Base-by-base conservation (phyloP, 2,797 vertebrate genomes). In the Megaceryle alcyon region DNA sequence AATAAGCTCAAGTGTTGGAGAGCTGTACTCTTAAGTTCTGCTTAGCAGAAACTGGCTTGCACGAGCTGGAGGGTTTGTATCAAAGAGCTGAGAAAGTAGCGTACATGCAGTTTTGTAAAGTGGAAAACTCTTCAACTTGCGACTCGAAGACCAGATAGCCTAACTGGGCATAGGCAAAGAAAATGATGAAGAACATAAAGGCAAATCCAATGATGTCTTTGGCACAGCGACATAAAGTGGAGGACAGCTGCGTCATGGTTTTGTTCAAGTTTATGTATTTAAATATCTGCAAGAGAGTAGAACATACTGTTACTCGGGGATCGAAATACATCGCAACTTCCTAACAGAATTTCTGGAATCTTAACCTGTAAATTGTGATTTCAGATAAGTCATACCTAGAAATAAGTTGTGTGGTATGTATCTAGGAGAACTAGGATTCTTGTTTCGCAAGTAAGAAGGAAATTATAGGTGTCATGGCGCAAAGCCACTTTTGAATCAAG, bases 181-280 rank as follows among this genome's bases (percentile, higher is more conserved):
- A 98, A 93, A 98, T 87, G 33, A 97, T 98, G 82, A 98, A 98
- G 96, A 98, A 98, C 96, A 98, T 98, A 82, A 98, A 53, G 66
- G 97, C 95, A 94, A 98, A 98, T 90, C 98, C 98, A 69, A 95
- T 87, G 72, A 98, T 95, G 81, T 98, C 97, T 94, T 97, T 98
- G 92, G 98, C 96, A 93, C 98, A 98, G 84, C 96, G 97, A 65
- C 96, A 97, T 51, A 98, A 90, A 14, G 98, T 98, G 46, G 97
- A 97, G n/a, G 97, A 97, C 66, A 98, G 88, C 78, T 97, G 97
- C 12, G 80, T 97, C 97, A 98, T 97, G 44, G 98, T 98, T 94
- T 96, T 97, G 90, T 97, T 98, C 86, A 98, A 97, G 66, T 79
- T 97, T 70, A 98, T 77, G 11, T 97, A 98, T 86, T 97, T 98